Conservation (phyloP, 2,797 vertebrate species). For the Pelobates cultripes region DNA sequence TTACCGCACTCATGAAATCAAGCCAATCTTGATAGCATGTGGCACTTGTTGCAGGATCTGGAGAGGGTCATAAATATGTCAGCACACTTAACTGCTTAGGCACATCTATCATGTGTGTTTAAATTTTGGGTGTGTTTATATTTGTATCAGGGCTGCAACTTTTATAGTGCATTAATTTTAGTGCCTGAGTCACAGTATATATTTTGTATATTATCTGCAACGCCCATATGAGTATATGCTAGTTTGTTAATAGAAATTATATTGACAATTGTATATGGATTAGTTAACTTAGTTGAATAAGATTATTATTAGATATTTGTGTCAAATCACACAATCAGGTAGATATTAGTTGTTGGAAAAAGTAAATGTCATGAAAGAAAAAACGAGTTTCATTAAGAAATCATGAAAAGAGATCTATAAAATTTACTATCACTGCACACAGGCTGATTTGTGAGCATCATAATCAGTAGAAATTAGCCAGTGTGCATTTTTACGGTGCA, state of each 20-base stretch:
- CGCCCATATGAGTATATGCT: conserved; percentile 36
- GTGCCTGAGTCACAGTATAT: conserved; percentile 31
- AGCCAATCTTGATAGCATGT: conserved; percentile 31
- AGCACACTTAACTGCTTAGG: conserved; percentile 27
- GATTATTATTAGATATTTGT: too few relatives aligned
- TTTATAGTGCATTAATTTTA: conserved; percentile 32
- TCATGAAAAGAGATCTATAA: too few relatives aligned
- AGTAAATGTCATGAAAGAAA: too few relatives aligned
- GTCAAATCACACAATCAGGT: too few relatives aligned
- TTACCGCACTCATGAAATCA: conserved; percentile 37
- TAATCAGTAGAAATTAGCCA: too few relatives aligned
- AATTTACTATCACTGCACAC: too few relatives aligned
- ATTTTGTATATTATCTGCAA: conserved; percentile 30
- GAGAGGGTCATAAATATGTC: conserved; percentile 40
- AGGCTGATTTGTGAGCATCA: too few relatives aligned
- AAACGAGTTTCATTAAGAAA: too few relatives aligned
- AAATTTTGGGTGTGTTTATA: conserved; percentile 42
- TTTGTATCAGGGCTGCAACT: conserved; percentile 34
- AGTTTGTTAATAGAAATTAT: conserved; percentile 7
- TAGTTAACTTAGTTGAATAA: too few relatives aligned
- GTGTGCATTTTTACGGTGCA: too few relatives aligned
- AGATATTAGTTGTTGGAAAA: too few relatives aligned
- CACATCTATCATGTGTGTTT: conserved; percentile 15
- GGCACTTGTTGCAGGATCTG: conserved; percentile 36
- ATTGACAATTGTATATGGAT: not conserved